A percentile compares a stretch with the other conserved stretches of the same genome.
Evolutionary conservation across 2,888 invertebrate genomes (phyloP).

Genomic region (Nyleta sp.): DNA sequence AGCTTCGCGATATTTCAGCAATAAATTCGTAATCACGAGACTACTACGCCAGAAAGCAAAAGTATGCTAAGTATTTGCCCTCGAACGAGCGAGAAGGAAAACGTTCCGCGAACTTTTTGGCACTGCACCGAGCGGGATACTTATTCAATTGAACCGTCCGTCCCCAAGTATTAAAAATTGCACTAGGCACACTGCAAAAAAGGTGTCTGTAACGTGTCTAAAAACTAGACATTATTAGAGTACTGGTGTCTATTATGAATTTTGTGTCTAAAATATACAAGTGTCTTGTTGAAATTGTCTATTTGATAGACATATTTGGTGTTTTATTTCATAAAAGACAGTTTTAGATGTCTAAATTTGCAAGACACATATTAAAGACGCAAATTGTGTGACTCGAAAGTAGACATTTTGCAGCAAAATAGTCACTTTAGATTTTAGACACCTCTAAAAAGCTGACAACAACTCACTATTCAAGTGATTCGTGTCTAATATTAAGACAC

Average conservation of each 20-base stretch:
- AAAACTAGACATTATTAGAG: constrained; percentile 1
- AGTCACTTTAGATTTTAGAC: neutral
- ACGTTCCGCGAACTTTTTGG: too few relatives aligned
- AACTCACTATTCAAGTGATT: too few relatives aligned
- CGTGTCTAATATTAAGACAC: too few relatives aligned
- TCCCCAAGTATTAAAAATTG: too few relatives aligned
- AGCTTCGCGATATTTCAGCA: neutral
- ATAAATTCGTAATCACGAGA: constrained; percentile 11
- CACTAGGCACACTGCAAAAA: neutral
- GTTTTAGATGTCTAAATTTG: neutral
- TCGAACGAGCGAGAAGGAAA: neutral
- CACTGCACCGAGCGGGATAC: too few relatives aligned
- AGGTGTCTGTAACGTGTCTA: neutral
- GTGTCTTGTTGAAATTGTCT: too few relatives aligned
- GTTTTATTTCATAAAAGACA: neutral
- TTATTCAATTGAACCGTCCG: too few relatives aligned
- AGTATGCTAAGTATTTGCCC: neutral
- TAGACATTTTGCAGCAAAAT: neutral
- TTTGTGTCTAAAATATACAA: too few relatives aligned
- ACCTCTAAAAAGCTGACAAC: neutral
- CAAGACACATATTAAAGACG: neutral
- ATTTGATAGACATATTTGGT: neutral
- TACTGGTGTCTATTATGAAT: too few relatives aligned
- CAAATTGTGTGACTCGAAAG: neutral
- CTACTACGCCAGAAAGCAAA: neutral